Percentiles rank a stretch among this genome's conserved stretches.
Conservation (phyloP, 2,797 vertebrate genomes). For the Sebastes paucispinis region DNA sequence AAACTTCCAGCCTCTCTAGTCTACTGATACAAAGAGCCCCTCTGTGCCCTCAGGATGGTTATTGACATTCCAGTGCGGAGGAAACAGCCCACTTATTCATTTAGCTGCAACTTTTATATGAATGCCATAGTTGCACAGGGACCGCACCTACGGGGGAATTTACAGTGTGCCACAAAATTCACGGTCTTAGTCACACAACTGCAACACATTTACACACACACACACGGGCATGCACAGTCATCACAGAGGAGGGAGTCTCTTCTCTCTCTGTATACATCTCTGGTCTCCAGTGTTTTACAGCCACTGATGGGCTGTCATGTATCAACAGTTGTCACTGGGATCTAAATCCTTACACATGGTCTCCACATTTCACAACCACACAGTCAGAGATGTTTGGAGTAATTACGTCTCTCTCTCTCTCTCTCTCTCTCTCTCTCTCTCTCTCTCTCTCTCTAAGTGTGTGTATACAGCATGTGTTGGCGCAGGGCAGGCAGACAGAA, state of each 20-base stretch:
- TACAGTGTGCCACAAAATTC: constrained; percentile 70
- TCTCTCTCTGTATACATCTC: constrained; percentile 41
- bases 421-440: constrained; percentile 16
- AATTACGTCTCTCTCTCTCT: constrained; percentile 22
- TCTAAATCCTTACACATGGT: constrained; percentile 76
- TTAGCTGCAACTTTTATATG: constrained; percentile 72
- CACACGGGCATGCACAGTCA: constrained; percentile 10
- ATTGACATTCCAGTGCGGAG: constrained; percentile 72
- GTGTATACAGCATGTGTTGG: constrained; percentile 38
- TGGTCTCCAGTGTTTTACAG: constrained; percentile 52
- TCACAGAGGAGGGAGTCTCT: constrained; percentile 17
- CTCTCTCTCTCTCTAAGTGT: constrained; percentile 13
- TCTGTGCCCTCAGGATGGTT: constrained; percentile 65
- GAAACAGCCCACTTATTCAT: constrained; percentile 77
- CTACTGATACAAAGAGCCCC: constrained; percentile 63
- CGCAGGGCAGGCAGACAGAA: constrained; percentile 2
- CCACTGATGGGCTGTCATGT: constrained; percentile 48
- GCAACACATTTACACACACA: neutral
- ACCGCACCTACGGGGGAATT: constrained; percentile 73
- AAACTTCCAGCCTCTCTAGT: constrained; percentile 44
- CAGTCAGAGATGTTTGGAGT: constrained; percentile 59
- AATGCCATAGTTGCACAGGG: constrained; percentile 57
- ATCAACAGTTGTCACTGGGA: constrained; percentile 70
- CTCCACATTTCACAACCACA: constrained; percentile 74
- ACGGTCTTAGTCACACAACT: constrained; percentile 39